Evolutionary conservation across 2,888 invertebrate species (phyloP), one percentile per base, ranked within the genome.

Genomic region (Hydriomena furcata): DNA sequence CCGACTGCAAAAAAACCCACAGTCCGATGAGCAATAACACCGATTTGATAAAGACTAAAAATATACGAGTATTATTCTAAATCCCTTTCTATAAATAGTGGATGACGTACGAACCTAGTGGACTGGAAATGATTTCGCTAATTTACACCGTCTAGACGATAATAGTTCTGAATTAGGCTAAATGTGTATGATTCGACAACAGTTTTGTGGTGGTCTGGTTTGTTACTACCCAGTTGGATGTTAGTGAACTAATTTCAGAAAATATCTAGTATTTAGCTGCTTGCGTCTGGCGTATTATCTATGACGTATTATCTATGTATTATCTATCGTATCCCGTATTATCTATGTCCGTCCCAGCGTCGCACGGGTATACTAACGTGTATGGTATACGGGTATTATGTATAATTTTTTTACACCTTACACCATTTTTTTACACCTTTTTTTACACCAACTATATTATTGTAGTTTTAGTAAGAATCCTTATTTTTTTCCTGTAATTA

Each of bases 71-170:
- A 7, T 7, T 21, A 24, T n/a, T 20, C 11, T 23, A 49, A 36
- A 31, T 41, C 34, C 35, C 41, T 41, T 30, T 31, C 34, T 41
- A 37, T 25, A 55, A 56, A 58, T 56, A 60, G 27, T 49, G 36
- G 13, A 17, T 27, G 64, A 71, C 73, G 67, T 69, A 64, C 63
- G 36, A 57, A 61, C 52, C 51, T 41, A 38, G 54, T 63, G 66
- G 52, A 40, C 58, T 55, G 25, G 32, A 62, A 63, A 67, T 65
- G 62, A 65, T 60, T 61, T 59, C 38, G 38, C 27, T 38, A 69
- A 65, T 63, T 62, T 52, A 63, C 40, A 43, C 38, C 51, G 64
- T 66, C 66, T 67, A 64, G 73, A 73, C 71, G 52, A 52, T 69
- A 73, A 72, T 66, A 57, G 55, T 27, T 42, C 52, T 61, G 45